A percentile compares a stretch with the other conserved stretches of the same genome.
Conservation (phyloP, 2,113 vertebrate genomes). For the Laticauda colubrina region DNA sequence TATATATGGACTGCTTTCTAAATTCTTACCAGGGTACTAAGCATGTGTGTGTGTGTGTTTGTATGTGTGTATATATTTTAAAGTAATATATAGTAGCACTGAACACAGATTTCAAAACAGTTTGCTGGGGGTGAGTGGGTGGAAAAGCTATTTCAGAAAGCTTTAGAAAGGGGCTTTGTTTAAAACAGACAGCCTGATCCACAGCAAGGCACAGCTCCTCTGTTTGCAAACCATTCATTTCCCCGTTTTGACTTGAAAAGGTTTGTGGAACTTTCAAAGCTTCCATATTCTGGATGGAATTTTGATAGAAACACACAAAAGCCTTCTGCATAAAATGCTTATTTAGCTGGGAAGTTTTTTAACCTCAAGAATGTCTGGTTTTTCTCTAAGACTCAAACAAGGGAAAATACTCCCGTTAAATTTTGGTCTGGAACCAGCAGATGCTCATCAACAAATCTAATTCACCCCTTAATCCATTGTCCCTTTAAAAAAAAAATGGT, state of each 20-base stretch:
- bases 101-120: constrained; percentile 39
- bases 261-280: background rate
- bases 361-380: background rate
- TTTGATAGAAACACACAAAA: background rate
- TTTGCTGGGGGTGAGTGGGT: background rate
- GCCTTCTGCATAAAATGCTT: constrained; percentile 8
- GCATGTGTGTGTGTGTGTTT: background rate
- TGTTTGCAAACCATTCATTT: constrained; percentile 1
- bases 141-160: background rate
- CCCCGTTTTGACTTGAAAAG: background rate
- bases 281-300: background rate
- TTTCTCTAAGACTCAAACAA: background rate
- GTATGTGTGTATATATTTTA: background rate
- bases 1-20: constrained; percentile 39
- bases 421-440: background rate
- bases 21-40: constrained; percentile 44
- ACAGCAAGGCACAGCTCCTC: background rate
- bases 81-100: constrained; percentile 38
- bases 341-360: background rate
- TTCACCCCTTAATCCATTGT: background rate
- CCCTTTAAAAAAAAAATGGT: background rate
- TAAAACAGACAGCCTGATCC: background rate
- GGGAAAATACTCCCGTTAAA: background rate
- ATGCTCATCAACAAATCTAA: background rate
- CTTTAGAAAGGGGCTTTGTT: constrained; percentile 16